Evolutionary conservation across 2,888 invertebrate genomes (phyloP).

Genomic region (Stenolophus ochropezus): DNA sequence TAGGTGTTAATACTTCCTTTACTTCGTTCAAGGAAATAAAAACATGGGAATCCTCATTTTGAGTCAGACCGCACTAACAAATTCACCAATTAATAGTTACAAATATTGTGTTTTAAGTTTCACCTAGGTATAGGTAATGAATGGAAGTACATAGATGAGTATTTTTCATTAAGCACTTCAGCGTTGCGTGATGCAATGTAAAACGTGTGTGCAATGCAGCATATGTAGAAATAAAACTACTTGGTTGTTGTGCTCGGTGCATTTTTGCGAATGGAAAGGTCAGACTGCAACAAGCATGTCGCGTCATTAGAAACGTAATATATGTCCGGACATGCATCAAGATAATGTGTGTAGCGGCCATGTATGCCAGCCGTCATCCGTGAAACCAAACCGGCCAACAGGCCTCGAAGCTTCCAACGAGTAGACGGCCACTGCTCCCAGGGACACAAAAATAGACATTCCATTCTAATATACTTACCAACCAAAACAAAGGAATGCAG

Average conservation of each 20-base stretch:
- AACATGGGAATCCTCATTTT: too few species aligned
- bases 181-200: not conserved
- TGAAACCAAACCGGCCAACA: not conserved
- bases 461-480: too few species aligned
- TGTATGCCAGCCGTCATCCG: conserved; percentile 17
- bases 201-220: not conserved
- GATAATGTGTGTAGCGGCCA: conserved; percentile 47
- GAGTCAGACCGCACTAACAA: too few species aligned
- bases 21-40: too few species aligned
- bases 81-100: too few species aligned
- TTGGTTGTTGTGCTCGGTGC: not conserved
- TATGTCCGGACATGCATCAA: conserved; percentile 58
- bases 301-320: conserved; percentile 59
- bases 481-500: too few species aligned
- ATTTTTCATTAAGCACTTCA: too few species aligned
- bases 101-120: too few species aligned
- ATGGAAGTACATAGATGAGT: too few species aligned
- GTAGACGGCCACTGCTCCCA: not conserved
- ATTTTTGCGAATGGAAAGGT: conserved; percentile 53
- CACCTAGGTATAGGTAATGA: too few species aligned
- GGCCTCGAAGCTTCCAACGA: not conserved
- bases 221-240: not conserved
- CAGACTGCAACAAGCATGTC: conserved; percentile 56
- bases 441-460: not conserved
- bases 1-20: too few species aligned